These are phyloP conservation scores for Coreoperca whiteheadi DNA, from an alignment of 2,113 vertebrate genomes.

Conservation along the genomic window DNA sequence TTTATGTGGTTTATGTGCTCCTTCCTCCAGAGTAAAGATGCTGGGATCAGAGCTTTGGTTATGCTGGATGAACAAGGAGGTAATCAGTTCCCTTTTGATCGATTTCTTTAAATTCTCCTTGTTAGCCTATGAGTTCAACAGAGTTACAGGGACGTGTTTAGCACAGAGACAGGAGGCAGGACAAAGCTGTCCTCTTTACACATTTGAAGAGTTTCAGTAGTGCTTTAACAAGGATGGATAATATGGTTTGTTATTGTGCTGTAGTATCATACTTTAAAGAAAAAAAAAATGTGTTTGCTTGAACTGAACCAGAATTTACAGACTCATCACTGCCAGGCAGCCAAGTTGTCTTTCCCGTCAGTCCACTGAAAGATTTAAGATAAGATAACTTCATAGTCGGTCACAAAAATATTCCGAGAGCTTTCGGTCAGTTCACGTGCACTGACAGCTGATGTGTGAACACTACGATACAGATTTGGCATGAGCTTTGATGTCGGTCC, in stretches of 20 bases:
- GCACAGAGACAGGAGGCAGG: background rate
- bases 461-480: background rate
- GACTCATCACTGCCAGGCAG: background rate
- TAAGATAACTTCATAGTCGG: no score
- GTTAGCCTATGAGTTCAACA: background rate
- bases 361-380: background rate
- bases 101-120: background rate
- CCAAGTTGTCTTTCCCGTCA: background rate
- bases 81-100: slow-evolving; percentile 73
- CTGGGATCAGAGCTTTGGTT: slow-evolving; percentile 97
- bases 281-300: no score
- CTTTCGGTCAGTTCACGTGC: background rate
- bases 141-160: background rate
- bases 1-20: background rate
- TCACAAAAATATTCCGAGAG: no score
- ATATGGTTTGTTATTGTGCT: background rate
- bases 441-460: background rate
- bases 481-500: background rate
- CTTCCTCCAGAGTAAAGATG: slow-evolving; percentile 93
- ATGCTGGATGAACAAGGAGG: slow-evolving; percentile 99
- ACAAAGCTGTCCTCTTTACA: background rate
- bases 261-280: background rate
- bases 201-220: background rate
- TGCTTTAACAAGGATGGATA: background rate
- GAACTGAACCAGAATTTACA: background rate